Percentiles rank a stretch among this genome's conserved stretches.
Conservation (phyloP, 1,140 invertebrate species). For the Procambarus virginalis region DNA sequence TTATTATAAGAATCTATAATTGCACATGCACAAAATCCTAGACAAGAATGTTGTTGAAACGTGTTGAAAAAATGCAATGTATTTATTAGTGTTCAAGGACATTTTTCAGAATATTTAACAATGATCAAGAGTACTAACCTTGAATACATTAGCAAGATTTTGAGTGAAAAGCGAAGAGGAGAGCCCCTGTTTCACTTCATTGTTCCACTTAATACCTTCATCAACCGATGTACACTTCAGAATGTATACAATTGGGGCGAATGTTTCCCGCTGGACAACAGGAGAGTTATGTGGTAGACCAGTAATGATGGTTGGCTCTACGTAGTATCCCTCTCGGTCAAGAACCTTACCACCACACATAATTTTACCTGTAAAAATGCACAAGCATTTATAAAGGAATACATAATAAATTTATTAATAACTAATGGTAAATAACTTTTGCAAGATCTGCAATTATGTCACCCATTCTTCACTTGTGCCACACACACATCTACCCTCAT, state of each 20-base stretch:
- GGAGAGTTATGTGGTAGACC: slow-evolving; percentile 87
- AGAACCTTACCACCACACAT: slow-evolving; percentile 92
- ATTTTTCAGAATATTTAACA: no score
- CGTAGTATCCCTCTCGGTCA: slow-evolving; percentile 90
- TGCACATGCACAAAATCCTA: no score
- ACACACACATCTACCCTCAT: no score
- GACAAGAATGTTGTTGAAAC: no score
- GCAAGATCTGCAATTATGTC: no score
- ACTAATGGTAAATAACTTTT: no score
- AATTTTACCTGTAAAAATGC: slow-evolving; percentile 79
- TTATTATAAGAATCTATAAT: no score
- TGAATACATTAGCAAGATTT: slow-evolving; percentile 90
- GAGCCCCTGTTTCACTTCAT: slow-evolving; percentile 96
- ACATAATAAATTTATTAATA: no score
- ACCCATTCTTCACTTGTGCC: no score
- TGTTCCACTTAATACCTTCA: slow-evolving; percentile 94
- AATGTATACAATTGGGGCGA: slow-evolving; percentile 98
- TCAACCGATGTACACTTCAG: slow-evolving; percentile 87
- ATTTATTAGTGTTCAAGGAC: no score
- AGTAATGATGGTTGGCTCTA: slow-evolving; percentile 96
- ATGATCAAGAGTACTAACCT: slow-evolving; percentile 77
- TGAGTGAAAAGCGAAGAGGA: slow-evolving; percentile 97
- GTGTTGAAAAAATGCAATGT: no score
- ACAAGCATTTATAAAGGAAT: no score
- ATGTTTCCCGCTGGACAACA: slow-evolving; percentile 93